These are phyloP conservation scores for Pseudopleuronectes americanus DNA, from an alignment of 2,797 vertebrate genomes.

Conservation along the genomic window DNA sequence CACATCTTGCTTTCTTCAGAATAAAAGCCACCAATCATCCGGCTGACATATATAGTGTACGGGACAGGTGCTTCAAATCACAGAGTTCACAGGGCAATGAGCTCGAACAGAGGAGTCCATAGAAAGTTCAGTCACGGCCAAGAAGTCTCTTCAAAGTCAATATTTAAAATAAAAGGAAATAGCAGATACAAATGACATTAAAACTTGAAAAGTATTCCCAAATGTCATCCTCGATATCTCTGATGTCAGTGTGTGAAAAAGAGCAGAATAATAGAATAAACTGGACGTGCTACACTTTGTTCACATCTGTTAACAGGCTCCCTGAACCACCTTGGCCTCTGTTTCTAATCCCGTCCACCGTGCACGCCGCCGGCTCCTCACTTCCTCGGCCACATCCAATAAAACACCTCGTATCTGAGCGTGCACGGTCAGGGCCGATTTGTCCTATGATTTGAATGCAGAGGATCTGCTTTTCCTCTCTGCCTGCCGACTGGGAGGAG, in stretches of 20 bases:
- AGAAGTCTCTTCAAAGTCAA: neutral
- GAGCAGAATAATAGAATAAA: neutral
- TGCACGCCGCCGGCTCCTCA: slow-evolving; percentile 16
- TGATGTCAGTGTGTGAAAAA: too few relatives aligned
- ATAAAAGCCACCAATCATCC: slow-evolving; percentile 49
- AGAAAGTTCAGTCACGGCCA: slow-evolving; percentile 16
- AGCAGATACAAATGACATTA: neutral
- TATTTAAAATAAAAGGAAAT: neutral
- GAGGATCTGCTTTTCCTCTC: slow-evolving; percentile 60
- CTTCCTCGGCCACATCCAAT: slow-evolving; percentile 70
- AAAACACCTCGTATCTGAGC: slow-evolving; percentile 74
- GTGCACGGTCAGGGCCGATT: slow-evolving; percentile 71
- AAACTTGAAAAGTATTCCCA: neutral
- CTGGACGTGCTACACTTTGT: slow-evolving; percentile 3
- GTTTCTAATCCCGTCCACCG: slow-evolving; percentile 56
- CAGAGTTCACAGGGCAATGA: slow-evolving; percentile 33
- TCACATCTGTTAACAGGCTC: slow-evolving; percentile 67
- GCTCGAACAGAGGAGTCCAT: slow-evolving; percentile 27
- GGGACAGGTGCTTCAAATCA: slow-evolving; percentile 49
- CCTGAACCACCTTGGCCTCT: slow-evolving; percentile 45
- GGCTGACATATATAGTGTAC: slow-evolving; percentile 29
- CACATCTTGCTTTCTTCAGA: slow-evolving; percentile 20
- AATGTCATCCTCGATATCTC: too few relatives aligned
- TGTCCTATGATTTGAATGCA: slow-evolving; percentile 74
- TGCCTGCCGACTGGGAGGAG: slow-evolving; percentile 45